phyloP scores from a whole-genome alignment of 2,113 vertebrate genomes.

The Pseudorectes ferrugineus region DNA sequence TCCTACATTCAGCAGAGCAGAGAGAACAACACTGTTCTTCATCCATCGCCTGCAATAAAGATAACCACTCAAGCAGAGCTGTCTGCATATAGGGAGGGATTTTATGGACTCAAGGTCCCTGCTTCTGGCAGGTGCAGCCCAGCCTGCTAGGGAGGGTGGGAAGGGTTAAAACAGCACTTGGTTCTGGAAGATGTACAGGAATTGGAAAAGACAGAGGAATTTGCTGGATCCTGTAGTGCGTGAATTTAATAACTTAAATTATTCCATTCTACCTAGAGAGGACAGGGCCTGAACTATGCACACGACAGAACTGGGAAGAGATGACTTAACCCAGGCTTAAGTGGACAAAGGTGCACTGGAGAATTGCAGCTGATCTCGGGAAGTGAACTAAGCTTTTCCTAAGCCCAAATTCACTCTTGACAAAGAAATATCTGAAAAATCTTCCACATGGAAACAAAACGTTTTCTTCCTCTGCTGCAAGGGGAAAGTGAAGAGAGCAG shows the following conservation, averaged over 20 bases:
- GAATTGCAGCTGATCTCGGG: background rate
- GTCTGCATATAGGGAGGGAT: background rate
- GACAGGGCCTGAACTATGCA: background rate
- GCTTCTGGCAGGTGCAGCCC: conserved; percentile 19
- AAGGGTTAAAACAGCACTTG: conserved; percentile 30
- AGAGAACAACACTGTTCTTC: background rate
- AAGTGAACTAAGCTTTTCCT: conserved; percentile 34
- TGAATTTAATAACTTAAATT: conserved; percentile 22
- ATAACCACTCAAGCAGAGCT: background rate
- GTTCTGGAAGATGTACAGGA: conserved; percentile 29
- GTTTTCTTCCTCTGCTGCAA: background rate
- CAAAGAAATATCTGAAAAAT: conserved; percentile 22
- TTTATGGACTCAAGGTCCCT: background rate
- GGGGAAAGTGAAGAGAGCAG: background rate
- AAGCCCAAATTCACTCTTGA: background rate
- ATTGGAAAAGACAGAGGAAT: conserved; percentile 42
- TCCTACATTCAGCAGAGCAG: background rate
- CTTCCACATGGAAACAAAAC: background rate
- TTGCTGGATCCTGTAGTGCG: background rate
- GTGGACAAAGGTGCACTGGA: background rate
- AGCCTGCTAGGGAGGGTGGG: background rate
- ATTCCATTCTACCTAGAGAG: background rate
- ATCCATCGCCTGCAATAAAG: background rate
- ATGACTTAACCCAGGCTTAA: background rate
- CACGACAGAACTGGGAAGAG: background rate